These are phyloP conservation scores for Poecile montanus DNA, from an alignment of 2,797 vertebrate species.

Conservation along the genomic window DNA sequence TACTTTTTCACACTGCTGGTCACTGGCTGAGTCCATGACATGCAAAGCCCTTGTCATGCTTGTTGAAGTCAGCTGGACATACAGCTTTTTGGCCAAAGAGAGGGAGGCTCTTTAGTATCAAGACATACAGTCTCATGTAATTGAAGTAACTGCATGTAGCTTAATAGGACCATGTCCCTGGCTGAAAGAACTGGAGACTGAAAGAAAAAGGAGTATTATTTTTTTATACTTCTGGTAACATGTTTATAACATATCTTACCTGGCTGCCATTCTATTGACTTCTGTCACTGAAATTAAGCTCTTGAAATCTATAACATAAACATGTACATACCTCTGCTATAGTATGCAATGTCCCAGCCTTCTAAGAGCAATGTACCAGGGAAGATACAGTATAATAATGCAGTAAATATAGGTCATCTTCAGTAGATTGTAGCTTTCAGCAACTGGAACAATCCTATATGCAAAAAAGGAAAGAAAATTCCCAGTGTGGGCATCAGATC, in stretches of 20 bases:
- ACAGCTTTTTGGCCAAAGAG: neutral
- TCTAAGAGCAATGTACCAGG: neutral
- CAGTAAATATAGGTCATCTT: slow-evolving; percentile 21
- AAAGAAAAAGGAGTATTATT: neutral
- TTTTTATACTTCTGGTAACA: neutral
- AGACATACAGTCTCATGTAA: neutral
- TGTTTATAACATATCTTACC: neutral
- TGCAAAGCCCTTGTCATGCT: neutral
- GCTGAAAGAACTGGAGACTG: neutral
- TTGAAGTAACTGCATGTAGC: neutral
- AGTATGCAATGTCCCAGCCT: neutral
- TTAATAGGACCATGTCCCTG: neutral
- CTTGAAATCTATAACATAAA: neutral
- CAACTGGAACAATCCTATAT: neutral
- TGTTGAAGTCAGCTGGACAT: neutral
- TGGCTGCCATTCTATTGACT: neutral
- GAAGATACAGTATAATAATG: neutral
- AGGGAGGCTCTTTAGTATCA: neutral
- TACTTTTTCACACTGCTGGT: neutral
- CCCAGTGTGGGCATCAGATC: neutral
- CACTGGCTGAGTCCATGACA: neutral
- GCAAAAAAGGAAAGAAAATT: neutral
- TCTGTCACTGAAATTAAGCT: slow-evolving; percentile 13
- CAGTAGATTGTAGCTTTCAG: neutral
- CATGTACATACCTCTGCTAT: neutral